These are phyloP conservation scores for Tetropium fuscum DNA, from an alignment of 2,888 invertebrate genomes.

Conservation along the genomic window DNA sequence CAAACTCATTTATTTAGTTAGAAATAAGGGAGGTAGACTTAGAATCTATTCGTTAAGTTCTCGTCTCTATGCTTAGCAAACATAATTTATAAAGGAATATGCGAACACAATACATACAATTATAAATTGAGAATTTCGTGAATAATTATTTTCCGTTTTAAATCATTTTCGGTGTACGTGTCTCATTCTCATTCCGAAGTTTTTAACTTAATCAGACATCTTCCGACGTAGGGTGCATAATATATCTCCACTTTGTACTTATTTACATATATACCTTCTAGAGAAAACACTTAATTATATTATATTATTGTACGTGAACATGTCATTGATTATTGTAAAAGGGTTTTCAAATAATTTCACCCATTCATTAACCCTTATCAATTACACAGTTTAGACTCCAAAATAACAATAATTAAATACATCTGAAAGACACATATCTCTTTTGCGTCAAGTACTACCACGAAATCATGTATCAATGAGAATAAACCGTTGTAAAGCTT, in stretches of 20 bases:
- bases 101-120: slow-evolving; percentile 37
- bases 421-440: no score
- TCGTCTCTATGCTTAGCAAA: slow-evolving; percentile 47
- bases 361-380: no score
- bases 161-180: slow-evolving; percentile 42
- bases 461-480: no score
- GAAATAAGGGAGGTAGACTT: slow-evolving; percentile 56
- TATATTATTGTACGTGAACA: no score
- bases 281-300: slow-evolving; percentile 37
- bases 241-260: slow-evolving; percentile 39
- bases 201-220: slow-evolving; percentile 41
- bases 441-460: no score
- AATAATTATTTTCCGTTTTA: slow-evolving; percentile 46
- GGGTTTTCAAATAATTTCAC: neutral
- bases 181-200: slow-evolving; percentile 35
- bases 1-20: slow-evolving; percentile 64
- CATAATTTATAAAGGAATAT: slow-evolving; percentile 53
- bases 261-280: slow-evolving; percentile 37
- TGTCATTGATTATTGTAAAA: neutral
- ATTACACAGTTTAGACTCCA: no score
- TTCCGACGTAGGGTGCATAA: slow-evolving; percentile 41
- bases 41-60: slow-evolving; percentile 58
- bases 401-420: no score
- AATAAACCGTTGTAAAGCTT: no score
- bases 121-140: slow-evolving; percentile 33